These are phyloP conservation scores for Onychomys torridus DNA, from an alignment of 2,797 vertebrate species.

Conservation along the genomic window DNA sequence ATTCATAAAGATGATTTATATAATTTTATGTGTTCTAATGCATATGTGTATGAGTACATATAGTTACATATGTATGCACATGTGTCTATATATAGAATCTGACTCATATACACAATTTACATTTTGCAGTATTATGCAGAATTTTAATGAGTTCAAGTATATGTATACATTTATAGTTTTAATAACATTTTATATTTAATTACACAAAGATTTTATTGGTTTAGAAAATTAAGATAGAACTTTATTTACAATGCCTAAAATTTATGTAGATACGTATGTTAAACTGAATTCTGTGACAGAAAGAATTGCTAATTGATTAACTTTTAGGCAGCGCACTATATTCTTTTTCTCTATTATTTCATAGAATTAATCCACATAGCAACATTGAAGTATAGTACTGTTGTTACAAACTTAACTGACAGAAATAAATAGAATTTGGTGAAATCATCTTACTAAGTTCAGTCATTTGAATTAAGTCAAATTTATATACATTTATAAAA, in stretches of 20 bases:
- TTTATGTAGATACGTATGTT: not conserved
- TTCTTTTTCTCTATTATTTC: not conserved
- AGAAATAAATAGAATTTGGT: not conserved
- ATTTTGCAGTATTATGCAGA: not conserved
- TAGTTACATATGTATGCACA: not conserved
- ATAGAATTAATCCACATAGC: not conserved
- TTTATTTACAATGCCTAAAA: not conserved
- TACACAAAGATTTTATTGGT: not conserved
- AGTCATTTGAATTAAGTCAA: not conserved
- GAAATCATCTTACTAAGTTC: not conserved
- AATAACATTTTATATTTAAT: not conserved
- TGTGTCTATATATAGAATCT: not conserved
- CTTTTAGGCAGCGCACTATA: not conserved
- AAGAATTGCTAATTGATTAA: not conserved
- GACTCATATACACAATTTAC: not conserved
- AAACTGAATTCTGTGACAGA: not conserved
- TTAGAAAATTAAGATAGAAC: not conserved
- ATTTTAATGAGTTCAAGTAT: not conserved
- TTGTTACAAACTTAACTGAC: not conserved
- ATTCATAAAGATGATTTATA: not conserved
- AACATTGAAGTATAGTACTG: not conserved
- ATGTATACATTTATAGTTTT: not conserved
- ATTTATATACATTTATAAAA: not conserved
- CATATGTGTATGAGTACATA: not conserved
- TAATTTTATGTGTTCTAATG: not conserved